Percentiles rank a stretch among this genome's conserved stretches.
These are phyloP conservation scores for Acipenser oxyrinchus DNA, from an alignment of 2,797 vertebrate genomes.

Conservation along the genomic window DNA sequence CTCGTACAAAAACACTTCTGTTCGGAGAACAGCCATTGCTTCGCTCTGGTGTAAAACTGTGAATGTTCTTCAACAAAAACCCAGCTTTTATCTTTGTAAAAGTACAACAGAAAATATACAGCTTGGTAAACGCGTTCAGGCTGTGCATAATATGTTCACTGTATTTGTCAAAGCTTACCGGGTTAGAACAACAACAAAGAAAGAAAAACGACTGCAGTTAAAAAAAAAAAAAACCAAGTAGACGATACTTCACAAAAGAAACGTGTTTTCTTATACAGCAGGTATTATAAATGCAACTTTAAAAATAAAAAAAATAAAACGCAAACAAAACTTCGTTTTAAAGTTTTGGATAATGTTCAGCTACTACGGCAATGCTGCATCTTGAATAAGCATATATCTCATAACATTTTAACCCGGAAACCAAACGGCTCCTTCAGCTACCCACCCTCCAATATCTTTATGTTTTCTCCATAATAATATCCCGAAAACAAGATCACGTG, in stretches of 20 bases:
- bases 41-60: not conserved
- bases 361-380: too few relatives aligned
- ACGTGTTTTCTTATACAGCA: too few relatives aligned
- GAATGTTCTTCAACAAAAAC: not conserved
- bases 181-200: too few relatives aligned
- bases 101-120: too few relatives aligned
- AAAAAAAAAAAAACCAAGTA: too few relatives aligned
- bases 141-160: too few relatives aligned
- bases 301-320: not conserved
- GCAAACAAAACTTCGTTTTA: not conserved
- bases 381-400: not conserved
- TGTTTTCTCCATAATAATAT: conserved; percentile 1
- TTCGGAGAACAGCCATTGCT: conserved; percentile 45
- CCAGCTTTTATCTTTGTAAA: not conserved
- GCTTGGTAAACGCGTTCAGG: too few relatives aligned
- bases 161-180: too few relatives aligned
- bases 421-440: not conserved
- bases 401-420: conserved; percentile 15
- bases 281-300: not conserved
- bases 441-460: not conserved
- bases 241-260: too few relatives aligned
- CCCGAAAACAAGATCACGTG: conserved; percentile 1
- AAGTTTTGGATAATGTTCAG: conserved; percentile 1
- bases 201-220: not conserved
- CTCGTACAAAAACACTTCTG: conserved; percentile 60